Evolutionary conservation across 2,888 invertebrate genomes (phyloP).

Genomic region (Tridacna crocea): DNA sequence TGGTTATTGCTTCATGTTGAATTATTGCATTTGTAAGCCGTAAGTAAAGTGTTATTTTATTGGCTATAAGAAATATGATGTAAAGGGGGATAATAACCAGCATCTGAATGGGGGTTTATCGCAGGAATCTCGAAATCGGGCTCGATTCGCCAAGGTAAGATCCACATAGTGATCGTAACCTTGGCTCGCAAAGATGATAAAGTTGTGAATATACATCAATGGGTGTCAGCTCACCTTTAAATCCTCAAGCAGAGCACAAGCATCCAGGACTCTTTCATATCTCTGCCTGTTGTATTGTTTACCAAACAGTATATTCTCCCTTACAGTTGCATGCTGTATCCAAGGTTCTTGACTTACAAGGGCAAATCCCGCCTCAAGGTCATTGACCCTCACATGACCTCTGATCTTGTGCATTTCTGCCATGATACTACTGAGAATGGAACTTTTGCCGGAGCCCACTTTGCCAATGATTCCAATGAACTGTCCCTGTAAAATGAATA

Average conservation of each 20-base stretch:
- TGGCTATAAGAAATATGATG: too few species aligned
- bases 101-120: too few species aligned
- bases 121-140: too few species aligned
- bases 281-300: slow-evolving; percentile 90
- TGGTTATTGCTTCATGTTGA: too few species aligned
- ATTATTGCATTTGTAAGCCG: too few species aligned
- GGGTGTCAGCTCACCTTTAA: slow-evolving; percentile 83
- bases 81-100: too few species aligned
- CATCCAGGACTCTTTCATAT: slow-evolving; percentile 92
- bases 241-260: slow-evolving; percentile 92
- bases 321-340: slow-evolving; percentile 95
- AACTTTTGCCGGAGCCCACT: slow-evolving; percentile 96
- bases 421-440: slow-evolving; percentile 92
- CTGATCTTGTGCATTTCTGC: slow-evolving; percentile 91
- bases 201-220: background rate
- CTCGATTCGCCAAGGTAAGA: too few species aligned
- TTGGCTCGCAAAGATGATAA: too few species aligned
- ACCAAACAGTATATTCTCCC: slow-evolving; percentile 97
- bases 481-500: slow-evolving; percentile 75
- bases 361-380: slow-evolving; percentile 85
- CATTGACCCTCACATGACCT: slow-evolving; percentile 88
- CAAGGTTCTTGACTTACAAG: slow-evolving; percentile 94
- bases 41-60: too few species aligned
- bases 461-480: slow-evolving; percentile 93
- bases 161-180: too few species aligned